Evolutionary conservation across 2,888 invertebrate species (phyloP).

Genomic region (Actias luna): DNA sequence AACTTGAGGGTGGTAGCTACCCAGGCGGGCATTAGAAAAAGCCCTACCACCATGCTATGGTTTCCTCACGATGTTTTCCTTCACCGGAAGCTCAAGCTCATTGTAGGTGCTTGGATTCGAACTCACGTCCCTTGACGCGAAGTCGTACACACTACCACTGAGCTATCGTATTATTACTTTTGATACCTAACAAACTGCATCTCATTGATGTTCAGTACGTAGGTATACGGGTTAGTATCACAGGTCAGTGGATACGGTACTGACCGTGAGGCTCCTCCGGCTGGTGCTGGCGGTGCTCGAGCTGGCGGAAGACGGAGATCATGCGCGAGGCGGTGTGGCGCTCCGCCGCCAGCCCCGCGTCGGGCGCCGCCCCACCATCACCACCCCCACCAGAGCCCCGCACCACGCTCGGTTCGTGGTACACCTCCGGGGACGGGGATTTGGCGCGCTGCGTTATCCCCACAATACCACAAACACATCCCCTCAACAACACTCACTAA

Average conservation of each 20-base stretch:
- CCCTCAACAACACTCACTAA: not conserved
- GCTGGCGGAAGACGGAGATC: constrained; percentile 93
- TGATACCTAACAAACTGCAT: no score
- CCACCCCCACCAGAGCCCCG: constrained; percentile 84
- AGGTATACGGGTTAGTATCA: no score
- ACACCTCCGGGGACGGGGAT: constrained; percentile 87
- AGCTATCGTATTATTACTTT: no score
- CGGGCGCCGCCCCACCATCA: constrained; percentile 77
- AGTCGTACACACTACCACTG: no score
- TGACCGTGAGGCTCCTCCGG: constrained; percentile 75
- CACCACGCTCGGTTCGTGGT: constrained; percentile 87
- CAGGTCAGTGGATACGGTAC: not conserved
- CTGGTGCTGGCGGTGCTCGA: constrained; percentile 87
- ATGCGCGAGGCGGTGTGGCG: constrained; percentile 92
- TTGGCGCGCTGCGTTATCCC: constrained; percentile 60
- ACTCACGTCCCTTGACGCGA: no score
- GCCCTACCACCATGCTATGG: no score
- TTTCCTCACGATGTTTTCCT: no score
- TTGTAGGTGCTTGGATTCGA: no score
- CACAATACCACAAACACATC: not conserved
- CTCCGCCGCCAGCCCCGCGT: constrained; percentile 71
- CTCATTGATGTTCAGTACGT: no score
- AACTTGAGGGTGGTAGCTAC: no score
- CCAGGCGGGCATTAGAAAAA: no score
- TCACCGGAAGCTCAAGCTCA: no score